Conservation (phyloP, 2,797 vertebrate genomes). For the Pogonophryne albipinna region DNA sequence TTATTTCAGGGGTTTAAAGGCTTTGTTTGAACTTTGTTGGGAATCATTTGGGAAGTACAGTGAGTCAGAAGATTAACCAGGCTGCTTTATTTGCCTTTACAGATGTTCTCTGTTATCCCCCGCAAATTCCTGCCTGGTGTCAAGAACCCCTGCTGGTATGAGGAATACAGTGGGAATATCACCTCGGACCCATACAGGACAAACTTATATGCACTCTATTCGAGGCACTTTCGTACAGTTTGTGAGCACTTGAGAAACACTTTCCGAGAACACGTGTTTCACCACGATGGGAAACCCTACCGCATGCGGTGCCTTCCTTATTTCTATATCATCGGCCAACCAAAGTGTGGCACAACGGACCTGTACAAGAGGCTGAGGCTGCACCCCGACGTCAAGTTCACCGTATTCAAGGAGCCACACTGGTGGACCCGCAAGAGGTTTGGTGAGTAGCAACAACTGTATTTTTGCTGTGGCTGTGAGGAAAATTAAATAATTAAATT, state of each 20-base stretch:
- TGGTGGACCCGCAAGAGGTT: slow-evolving; percentile 99
- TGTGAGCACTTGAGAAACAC: slow-evolving; percentile 91
- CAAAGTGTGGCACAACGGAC: slow-evolving; percentile 97
- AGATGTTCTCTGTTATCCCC: slow-evolving; percentile 96
- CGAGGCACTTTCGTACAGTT: slow-evolving; percentile 89
- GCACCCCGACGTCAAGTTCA: slow-evolving; percentile 94
- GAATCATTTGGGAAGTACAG: not conserved
- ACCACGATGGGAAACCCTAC: slow-evolving; percentile 83
- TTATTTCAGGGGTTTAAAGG: not conserved
- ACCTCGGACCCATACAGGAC: slow-evolving; percentile 90
- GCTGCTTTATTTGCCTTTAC: slow-evolving; percentile 53
- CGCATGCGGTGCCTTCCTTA: slow-evolving; percentile 94
- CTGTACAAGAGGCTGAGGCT: slow-evolving; percentile 93
- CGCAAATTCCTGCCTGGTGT: slow-evolving; percentile 89
- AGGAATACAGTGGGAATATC: slow-evolving; percentile 89
- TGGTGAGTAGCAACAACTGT: slow-evolving; percentile 84
- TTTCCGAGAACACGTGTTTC: slow-evolving; percentile 91
- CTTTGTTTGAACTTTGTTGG: slow-evolving; percentile 23
- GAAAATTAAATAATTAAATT: not conserved
- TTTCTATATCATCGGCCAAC: slow-evolving; percentile 98
- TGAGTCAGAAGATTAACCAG: slow-evolving; percentile 18
- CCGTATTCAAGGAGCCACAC: slow-evolving; percentile 95
- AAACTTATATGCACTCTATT: slow-evolving; percentile 93
- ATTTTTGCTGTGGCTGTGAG: slow-evolving; percentile 14
- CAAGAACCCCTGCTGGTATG: slow-evolving; percentile 97